Conservation (phyloP, 2,113 vertebrate species). For the Onychostoma macrolepis region DNA sequence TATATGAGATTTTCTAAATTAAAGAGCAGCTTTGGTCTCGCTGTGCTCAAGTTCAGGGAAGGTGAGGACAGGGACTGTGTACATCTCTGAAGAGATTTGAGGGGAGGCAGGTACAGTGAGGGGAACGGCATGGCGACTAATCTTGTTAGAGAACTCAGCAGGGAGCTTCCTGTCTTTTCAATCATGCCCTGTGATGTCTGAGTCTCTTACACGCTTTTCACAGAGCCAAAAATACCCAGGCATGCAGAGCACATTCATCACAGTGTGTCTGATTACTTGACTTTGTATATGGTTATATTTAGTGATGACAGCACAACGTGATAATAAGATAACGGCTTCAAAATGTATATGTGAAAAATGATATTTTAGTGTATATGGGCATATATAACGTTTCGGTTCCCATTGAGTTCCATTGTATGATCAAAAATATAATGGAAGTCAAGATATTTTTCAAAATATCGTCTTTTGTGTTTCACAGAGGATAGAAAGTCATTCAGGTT, state of each 20-base stretch:
- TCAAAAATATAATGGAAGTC: no score
- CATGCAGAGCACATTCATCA: constrained; percentile 4
- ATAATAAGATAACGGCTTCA: background rate
- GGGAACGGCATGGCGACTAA: constrained; percentile 26
- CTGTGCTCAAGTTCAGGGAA: background rate
- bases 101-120: constrained; percentile 16
- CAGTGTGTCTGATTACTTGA: background rate
- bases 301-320: background rate
- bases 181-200: constrained; percentile 26
- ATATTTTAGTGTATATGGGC: background rate
- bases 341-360: background rate
- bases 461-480: no score
- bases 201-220: constrained; percentile 1
- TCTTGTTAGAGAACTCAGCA: constrained; percentile 37
- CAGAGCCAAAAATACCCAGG: constrained; percentile 2
- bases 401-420: no score
- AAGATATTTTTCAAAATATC: no score
- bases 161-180: constrained; percentile 41
- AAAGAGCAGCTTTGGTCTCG: background rate
- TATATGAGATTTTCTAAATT: background rate
- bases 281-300: background rate
- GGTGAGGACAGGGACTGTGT: constrained; percentile 8
- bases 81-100: constrained; percentile 7
- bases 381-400: background rate
- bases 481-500: no score